Base-by-base conservation (phyloP, 2,888 invertebrate genomes). In the Anthoptus insignis region DNA sequence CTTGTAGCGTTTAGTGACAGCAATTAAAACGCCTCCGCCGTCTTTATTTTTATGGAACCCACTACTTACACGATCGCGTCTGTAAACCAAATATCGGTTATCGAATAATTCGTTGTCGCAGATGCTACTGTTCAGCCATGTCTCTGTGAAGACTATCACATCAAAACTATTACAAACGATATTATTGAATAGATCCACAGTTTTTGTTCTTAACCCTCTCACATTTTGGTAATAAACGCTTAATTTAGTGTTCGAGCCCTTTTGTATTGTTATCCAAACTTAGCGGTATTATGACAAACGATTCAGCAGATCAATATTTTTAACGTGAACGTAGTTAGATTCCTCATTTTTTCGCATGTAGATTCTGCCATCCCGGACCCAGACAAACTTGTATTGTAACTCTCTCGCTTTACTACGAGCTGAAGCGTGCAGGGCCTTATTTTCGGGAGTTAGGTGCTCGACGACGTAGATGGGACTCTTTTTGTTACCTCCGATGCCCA, bases 91-190 rank as follows among this genome's bases (percentile, higher is more conserved):
- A 29, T 60, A 66, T 11, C 39, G 34, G 7, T 53, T 27, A 19
- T 37, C 50, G 11, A 66, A 57, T 9, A 64, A 16, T 39, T 67
- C 67, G 8, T 34, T 59, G 16, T 60, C 61, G 3, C n/a, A 13
- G 9, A 67, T 32, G 13, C 39, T 65, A 22, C 53, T 32, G 29
- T 65, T 49, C 13, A 65, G 19, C 64, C 64, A 67, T 4, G 64
- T 64, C 42, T 67, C 64, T n/a, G 67, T 67, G 16, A 37, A 57
- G 7, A 60, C 54, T 47, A 61, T 64, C n/a, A 67, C 45, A 39
- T 67, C 67, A 24, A 42, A 56, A 39, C 16, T 16, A 39, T 14
- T 39, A 29, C 14, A 54, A 13, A 24, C 37, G 7, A 34, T 37
- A 37, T 34, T 59, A 1, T 39, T 19, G 4, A 49, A 34, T 1